Conservation (phyloP, 2,888 invertebrate species). For the Alentia gelatinosa region DNA sequence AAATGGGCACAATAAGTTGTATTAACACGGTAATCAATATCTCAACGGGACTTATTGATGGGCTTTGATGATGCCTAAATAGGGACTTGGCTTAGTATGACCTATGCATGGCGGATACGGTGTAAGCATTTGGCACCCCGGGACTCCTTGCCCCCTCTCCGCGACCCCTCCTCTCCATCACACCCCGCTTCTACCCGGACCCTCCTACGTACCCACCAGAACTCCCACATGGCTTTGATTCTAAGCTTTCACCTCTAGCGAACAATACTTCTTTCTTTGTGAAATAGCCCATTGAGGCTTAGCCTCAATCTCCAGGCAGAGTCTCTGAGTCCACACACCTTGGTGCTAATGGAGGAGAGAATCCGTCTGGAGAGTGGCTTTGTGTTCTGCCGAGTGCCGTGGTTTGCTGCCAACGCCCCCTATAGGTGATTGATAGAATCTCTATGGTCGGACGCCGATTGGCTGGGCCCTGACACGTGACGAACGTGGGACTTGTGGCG, state of each 20-base stretch:
- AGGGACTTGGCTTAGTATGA: no score
- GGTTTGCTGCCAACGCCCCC: not conserved
- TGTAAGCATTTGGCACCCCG: no score
- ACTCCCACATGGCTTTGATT: no score
- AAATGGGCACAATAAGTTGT: no score
- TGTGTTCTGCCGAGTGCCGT: not conserved
- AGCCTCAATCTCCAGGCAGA: not conserved
- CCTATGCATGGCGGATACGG: no score
- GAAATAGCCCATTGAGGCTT: not conserved
- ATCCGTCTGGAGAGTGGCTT: not conserved
- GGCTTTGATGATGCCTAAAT: no score
- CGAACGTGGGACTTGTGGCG: not conserved
- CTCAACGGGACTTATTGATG: no score
- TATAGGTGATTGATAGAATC: not conserved
- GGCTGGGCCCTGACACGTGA: conserved; percentile 18
- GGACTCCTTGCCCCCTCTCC: no score
- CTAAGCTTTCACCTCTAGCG: not conserved
- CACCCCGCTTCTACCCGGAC: no score
- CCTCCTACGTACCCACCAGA: no score
- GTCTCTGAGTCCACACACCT: not conserved
- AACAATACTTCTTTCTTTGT: not conserved
- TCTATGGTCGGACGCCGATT: not conserved
- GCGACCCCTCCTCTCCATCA: no score
- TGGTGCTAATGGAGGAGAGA: not conserved
- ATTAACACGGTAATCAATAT: no score